Evolutionary conservation across 1,140 invertebrate species (phyloP).

Genomic region (Drosophila pandora): DNA sequence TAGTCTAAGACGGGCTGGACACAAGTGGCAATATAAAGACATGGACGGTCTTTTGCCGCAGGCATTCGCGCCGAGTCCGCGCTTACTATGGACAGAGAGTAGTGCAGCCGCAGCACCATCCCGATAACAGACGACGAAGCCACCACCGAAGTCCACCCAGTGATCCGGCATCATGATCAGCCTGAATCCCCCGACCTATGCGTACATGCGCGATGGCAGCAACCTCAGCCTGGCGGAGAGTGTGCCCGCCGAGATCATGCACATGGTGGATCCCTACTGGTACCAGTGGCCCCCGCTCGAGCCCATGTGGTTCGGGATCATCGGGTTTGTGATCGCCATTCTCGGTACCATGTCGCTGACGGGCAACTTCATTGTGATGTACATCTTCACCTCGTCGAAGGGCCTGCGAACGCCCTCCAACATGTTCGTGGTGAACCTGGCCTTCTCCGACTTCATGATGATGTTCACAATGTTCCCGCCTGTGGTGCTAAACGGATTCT

Average conservation of each 20-base stretch:
- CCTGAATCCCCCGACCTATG: constrained; percentile 59
- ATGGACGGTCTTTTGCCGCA: constrained; percentile 1
- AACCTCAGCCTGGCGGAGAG: constrained; percentile 91
- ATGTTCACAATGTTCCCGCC: constrained; percentile 91
- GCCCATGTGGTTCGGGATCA: constrained; percentile 90
- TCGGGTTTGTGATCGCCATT: constrained; percentile 90
- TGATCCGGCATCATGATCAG: constrained; percentile 51
- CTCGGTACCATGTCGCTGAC: constrained; percentile 89
- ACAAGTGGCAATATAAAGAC: constrained; percentile 70
- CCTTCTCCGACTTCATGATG: constrained; percentile 92
- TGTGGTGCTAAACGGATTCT: constrained; percentile 91
- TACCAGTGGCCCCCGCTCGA: constrained; percentile 91
- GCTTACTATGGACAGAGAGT: constrained; percentile 70
- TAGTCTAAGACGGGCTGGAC: constrained; percentile 65
- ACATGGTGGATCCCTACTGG: constrained; percentile 90
- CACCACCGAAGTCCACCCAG: constrained; percentile 40
- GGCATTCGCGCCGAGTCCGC: constrained; percentile 65
- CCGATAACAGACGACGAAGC: constrained; percentile 39
- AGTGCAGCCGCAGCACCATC: constrained; percentile 42
- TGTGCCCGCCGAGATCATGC: constrained; percentile 89
- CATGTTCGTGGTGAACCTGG: constrained; percentile 91
- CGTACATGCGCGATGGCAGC: constrained; percentile 73
- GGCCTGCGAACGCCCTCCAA: constrained; percentile 91
- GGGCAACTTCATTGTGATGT: constrained; percentile 93
- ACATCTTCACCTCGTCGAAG: constrained; percentile 91